These are phyloP conservation scores for Blomia tropicalis DNA, from an alignment of 2,888 invertebrate species.

Conservation along the genomic window DNA sequence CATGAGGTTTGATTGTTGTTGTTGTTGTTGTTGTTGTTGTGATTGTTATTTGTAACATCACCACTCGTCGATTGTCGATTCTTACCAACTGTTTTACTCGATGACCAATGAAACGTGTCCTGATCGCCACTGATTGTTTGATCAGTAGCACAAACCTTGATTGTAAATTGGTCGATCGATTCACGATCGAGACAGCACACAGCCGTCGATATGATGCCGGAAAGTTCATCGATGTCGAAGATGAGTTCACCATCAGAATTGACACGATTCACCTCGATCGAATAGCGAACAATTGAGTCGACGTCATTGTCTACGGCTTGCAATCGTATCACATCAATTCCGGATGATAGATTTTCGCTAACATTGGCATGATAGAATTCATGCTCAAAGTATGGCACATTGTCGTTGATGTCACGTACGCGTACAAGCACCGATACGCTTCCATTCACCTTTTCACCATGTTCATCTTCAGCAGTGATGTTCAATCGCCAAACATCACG, in stretches of 20 bases:
- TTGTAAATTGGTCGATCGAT: slow-evolving; percentile 31
- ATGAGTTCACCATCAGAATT: slow-evolving; percentile 34
- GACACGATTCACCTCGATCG: slow-evolving; percentile 30
- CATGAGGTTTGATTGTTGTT: not conserved
- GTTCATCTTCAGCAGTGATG: slow-evolving; percentile 18
- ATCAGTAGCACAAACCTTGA: slow-evolving; percentile 31
- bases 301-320: slow-evolving; percentile 38
- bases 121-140: slow-evolving; percentile 24
- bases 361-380: not conserved
- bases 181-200: slow-evolving; percentile 32
- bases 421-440: slow-evolving; percentile 93
- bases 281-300: slow-evolving; percentile 38
- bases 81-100: not conserved
- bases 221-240: slow-evolving; percentile 35
- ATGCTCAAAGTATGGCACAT: slow-evolving; percentile 14
- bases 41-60: not conserved
- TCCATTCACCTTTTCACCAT: slow-evolving; percentile 76
- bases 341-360: not conserved
- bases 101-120: not conserved
- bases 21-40: not conserved
- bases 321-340: slow-evolving; percentile 35
- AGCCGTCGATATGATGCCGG: slow-evolving; percentile 33
- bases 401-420: slow-evolving; percentile 73
- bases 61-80: not conserved
- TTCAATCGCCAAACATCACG: not conserved